Percentiles rank a stretch among this genome's conserved stretches.
Conservation (phyloP, 2,888 invertebrate species). For the Dasysyrphus tricinctus region DNA sequence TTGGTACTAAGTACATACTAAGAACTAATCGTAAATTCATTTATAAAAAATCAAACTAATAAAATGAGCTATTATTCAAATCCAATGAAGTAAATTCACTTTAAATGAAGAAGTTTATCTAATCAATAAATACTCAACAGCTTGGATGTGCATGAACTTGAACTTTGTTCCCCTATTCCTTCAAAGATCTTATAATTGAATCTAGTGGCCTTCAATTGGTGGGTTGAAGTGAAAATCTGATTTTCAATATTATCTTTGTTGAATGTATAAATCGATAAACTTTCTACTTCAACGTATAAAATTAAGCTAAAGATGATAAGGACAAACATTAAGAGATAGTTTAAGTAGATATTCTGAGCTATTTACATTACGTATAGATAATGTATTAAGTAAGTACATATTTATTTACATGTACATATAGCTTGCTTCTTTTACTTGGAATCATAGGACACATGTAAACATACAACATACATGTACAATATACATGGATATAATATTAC, state of each 20-base stretch:
- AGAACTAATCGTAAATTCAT: neutral
- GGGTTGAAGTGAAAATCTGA: constrained; percentile 19
- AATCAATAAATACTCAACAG: constrained; percentile 17
- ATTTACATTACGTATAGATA: too few relatives aligned
- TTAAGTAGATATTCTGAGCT: neutral
- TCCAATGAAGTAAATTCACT: neutral
- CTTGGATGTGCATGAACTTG: constrained; percentile 12
- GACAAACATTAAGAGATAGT: neutral
- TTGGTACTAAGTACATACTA: too few relatives aligned
- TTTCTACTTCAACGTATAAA: neutral
- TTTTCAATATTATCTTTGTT: neutral
- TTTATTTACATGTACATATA: too few relatives aligned
- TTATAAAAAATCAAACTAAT: neutral
- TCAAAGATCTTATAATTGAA: constrained; percentile 20
- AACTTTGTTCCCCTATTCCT: neutral
- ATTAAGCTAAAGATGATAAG: neutral
- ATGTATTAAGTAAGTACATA: too few relatives aligned
- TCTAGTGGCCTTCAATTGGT: constrained; percentile 7
- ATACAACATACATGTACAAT: too few relatives aligned
- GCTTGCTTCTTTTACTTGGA: too few relatives aligned
- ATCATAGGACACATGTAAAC: too few relatives aligned
- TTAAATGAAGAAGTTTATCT: neutral
- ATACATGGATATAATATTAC: too few relatives aligned
- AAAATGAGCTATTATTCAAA: neutral
- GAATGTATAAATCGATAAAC: constrained; percentile 17